A percentile compares a stretch with the other conserved stretches of the same genome.
These are phyloP conservation scores for Aegotheles bennettii DNA, from an alignment of 2,113 vertebrate genomes.

Conservation along the genomic window DNA sequence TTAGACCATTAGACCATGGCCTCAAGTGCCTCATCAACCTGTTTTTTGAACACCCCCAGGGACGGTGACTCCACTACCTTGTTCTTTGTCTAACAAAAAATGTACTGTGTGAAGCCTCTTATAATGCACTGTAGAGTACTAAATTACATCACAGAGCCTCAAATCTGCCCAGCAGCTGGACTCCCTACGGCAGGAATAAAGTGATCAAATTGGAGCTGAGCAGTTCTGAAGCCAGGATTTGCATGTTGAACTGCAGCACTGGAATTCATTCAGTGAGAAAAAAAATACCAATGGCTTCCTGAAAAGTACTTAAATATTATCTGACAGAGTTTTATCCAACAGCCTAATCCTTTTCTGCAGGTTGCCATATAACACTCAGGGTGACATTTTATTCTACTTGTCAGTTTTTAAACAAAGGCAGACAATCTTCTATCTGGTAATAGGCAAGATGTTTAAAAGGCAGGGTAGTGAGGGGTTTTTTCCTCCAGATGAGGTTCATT, in stretches of 20 bases:
- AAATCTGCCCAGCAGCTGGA: neutral
- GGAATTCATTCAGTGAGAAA: neutral
- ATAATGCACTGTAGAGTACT: neutral
- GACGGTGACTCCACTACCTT: too few relatives aligned
- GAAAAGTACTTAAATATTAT: neutral
- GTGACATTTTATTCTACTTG: neutral
- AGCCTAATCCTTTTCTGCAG: neutral
- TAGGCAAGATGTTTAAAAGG: neutral
- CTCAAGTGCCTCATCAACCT: too few relatives aligned
- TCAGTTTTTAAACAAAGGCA: neutral
- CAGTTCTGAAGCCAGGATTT: neutral
- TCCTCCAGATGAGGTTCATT: neutral
- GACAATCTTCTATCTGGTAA: neutral
- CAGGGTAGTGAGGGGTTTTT: fast-evolving
- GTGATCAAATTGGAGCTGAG: neutral
- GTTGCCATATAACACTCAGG: neutral
- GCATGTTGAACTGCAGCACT: neutral
- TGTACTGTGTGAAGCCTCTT: neutral
- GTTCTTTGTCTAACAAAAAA: neutral
- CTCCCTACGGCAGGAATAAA: neutral
- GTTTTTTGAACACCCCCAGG: too few relatives aligned
- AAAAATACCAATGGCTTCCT: neutral
- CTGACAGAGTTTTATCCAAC: neutral
- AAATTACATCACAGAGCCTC: neutral
- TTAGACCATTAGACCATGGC: too few relatives aligned